A percentile compares a stretch with the other conserved stretches of the same genome.
Evolutionary conservation across 2,888 invertebrate species (phyloP).

Genomic region (Calliopum simillimum): DNA sequence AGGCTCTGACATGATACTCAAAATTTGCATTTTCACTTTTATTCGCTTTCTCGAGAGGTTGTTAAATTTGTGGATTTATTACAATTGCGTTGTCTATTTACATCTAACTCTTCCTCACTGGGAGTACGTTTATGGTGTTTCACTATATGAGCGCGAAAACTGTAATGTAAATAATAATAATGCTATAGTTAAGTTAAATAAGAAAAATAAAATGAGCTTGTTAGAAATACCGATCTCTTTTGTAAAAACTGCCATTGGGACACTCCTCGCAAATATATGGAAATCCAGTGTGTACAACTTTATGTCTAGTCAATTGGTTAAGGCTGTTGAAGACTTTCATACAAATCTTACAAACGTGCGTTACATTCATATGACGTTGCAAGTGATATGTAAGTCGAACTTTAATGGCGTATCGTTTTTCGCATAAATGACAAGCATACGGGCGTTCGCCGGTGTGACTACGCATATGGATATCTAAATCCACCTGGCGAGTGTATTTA

Average conservation of each 20-base stretch:
- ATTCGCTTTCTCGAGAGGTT: too few species aligned
- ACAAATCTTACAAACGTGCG: slow-evolving; percentile 46
- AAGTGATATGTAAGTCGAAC: slow-evolving; percentile 50
- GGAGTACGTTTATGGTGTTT: slow-evolving; percentile 21
- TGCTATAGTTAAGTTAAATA: too few species aligned
- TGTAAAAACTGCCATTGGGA: slow-evolving; percentile 41
- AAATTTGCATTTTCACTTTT: too few species aligned
- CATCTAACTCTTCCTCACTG: slow-evolving; percentile 19
- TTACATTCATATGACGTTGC: slow-evolving; percentile 49
- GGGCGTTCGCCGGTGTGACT: slow-evolving; percentile 51
- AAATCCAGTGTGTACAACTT: slow-evolving; percentile 51
- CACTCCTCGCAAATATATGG: slow-evolving; percentile 48
- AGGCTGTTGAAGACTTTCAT: slow-evolving; percentile 45
- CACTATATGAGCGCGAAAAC: slow-evolving; percentile 22
- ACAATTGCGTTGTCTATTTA: too few species aligned
- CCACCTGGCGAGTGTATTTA: slow-evolving; percentile 45
- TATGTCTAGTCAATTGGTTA: slow-evolving; percentile 46
- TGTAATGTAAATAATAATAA: neutral
- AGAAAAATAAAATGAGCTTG: too few species aligned
- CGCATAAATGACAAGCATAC: slow-evolving; percentile 49
- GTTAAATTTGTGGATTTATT: too few species aligned
- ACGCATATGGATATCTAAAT: slow-evolving; percentile 49
- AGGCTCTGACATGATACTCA: too few species aligned
- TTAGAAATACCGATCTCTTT: slow-evolving; percentile 42
- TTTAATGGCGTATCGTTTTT: slow-evolving; percentile 48